Percentiles rank a stretch among this genome's conserved stretches.
Evolutionary conservation across 2,113 vertebrate genomes (phyloP).

Genomic region (Stegastes partitus): DNA sequence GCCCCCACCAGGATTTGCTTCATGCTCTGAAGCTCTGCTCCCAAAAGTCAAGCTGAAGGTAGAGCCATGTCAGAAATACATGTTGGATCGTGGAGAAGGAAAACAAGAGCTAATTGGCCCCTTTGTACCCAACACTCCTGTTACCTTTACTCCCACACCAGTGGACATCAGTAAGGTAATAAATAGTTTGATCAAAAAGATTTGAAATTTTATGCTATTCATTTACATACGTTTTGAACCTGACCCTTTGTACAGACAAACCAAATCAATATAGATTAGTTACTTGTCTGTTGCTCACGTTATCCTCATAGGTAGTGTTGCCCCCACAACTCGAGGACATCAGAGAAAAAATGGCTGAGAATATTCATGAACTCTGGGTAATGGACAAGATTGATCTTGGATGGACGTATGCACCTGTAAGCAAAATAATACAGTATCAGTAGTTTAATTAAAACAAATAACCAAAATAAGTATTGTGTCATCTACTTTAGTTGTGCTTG

Average conservation of each 20-base stretch:
- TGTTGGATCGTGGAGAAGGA: slow-evolving; percentile 81
- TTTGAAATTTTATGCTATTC: neutral
- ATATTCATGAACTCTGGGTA: slow-evolving; percentile 96
- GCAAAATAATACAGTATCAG: slow-evolving; percentile 29
- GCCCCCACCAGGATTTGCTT: slow-evolving; percentile 92
- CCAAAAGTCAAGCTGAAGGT: slow-evolving; percentile 91
- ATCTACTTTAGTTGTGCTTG: neutral
- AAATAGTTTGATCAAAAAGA: neutral
- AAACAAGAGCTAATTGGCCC: slow-evolving; percentile 90
- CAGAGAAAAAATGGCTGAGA: slow-evolving; percentile 93
- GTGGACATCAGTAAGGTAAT: slow-evolving; percentile 92
- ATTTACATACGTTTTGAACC: neutral
- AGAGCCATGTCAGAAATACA: slow-evolving; percentile 90
- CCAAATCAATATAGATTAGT: neutral
- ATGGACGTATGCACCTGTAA: slow-evolving; percentile 93
- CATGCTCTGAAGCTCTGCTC: slow-evolving; percentile 92
- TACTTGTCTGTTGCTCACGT: neutral
- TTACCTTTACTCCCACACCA: slow-evolving; percentile 91
- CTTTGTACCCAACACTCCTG: slow-evolving; percentile 85
- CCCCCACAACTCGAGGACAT: slow-evolving; percentile 93
- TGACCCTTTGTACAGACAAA: neutral
- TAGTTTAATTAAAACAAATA: neutral
- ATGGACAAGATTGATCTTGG: slow-evolving; percentile 94
- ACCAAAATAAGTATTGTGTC: neutral
- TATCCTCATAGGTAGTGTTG: slow-evolving; percentile 85